Evolutionary conservation across 92 coral and sea anemone genomes (phyloP).

Genomic region (Siderastrea radians): DNA sequence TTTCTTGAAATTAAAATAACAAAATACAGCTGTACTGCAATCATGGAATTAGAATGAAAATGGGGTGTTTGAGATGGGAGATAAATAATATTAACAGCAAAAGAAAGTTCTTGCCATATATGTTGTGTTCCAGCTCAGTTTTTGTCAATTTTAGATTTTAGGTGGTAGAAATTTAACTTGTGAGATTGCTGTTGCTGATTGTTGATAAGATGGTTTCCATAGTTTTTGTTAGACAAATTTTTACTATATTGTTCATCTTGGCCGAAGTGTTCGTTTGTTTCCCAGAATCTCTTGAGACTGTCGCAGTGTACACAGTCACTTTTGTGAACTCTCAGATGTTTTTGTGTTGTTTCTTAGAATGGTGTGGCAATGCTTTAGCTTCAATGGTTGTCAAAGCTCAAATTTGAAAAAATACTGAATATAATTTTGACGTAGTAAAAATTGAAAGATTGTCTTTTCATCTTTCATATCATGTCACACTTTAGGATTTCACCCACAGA

Average conservation of each 20-base stretch:
- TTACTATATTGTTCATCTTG: neutral
- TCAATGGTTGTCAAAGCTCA: neutral
- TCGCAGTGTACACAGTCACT: neutral
- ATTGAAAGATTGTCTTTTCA: too few relatives aligned
- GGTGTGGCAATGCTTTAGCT: neutral
- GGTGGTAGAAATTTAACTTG: neutral
- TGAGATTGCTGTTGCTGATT: neutral
- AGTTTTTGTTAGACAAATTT: neutral
- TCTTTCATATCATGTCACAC: too few relatives aligned
- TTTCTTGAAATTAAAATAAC: neutral
- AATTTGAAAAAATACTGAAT: neutral
- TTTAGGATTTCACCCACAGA: too few relatives aligned
- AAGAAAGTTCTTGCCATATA: neutral
- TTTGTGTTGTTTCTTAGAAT: neutral
- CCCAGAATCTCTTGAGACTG: neutral
- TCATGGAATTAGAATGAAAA: constrained; percentile 18
- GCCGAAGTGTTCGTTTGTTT: neutral
- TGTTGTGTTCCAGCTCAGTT: neutral
- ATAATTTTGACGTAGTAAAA: too few relatives aligned
- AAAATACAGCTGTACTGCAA: constrained; percentile 1
- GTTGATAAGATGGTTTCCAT: constrained; percentile 15
- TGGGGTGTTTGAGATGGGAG: neutral
- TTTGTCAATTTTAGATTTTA: neutral
- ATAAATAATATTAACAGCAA: neutral
- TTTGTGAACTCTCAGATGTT: neutral